Conservation (phyloP, 2,888 invertebrate species). For the Amaurobius ferox region DNA sequence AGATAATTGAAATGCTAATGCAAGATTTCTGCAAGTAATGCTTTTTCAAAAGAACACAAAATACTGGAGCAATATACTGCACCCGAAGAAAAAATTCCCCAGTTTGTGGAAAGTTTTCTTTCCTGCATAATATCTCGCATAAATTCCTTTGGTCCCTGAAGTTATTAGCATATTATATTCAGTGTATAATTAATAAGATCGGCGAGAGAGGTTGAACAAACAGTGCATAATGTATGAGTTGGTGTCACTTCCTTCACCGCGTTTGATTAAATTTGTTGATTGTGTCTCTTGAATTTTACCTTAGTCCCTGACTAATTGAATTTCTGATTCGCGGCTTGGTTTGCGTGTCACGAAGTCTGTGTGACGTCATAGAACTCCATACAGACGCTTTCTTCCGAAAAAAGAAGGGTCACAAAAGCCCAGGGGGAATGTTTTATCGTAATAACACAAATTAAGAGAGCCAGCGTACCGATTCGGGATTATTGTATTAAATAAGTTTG, state of each 20-base stretch:
- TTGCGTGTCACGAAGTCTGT: conserved; percentile 21
- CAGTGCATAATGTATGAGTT: conserved; percentile 58
- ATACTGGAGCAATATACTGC: no score
- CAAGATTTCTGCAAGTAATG: neutral
- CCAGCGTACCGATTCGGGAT: no score
- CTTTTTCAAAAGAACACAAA: neutral
- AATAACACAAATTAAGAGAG: neutral
- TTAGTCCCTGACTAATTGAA: conserved; percentile 44
- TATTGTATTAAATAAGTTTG: no score
- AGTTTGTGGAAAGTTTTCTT: no score
- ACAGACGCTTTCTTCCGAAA: no score
- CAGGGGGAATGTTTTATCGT: no score
- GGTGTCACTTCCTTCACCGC: conserved; percentile 34
- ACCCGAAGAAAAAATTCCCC: no score
- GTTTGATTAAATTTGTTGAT: conserved; percentile 68
- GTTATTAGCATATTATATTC: conserved; percentile 68
- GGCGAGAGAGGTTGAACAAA: conserved; percentile 38
- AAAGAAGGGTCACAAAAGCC: neutral
- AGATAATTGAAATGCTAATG: neutral
- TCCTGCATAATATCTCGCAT: conserved; percentile 10
- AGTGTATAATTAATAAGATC: conserved; percentile 65
- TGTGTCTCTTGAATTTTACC: conserved; percentile 52
- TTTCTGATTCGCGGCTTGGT: conserved; percentile 33
- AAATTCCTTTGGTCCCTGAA: conserved; percentile 42
- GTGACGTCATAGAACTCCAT: neutral